Base-by-base conservation (phyloP, 2,113 vertebrate species). In the Sebastes schlegelii region DNA sequence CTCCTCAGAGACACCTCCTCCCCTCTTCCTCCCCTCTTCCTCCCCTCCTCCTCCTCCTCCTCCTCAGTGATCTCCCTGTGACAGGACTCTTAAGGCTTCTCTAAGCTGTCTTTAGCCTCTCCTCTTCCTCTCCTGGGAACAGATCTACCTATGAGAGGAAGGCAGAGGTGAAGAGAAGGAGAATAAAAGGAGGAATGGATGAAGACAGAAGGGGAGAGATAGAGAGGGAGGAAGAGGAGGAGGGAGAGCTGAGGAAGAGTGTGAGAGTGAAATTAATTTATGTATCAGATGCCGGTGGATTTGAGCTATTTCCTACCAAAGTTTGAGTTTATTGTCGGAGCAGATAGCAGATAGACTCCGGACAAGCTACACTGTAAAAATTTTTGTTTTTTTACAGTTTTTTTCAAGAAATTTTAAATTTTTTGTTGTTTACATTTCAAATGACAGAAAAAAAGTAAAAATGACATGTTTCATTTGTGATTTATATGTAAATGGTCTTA, bases 51-150 rank as follows among this genome's bases (percentile, higher is more conserved):
- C 16, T 52, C 42, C 19, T 52, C 42, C 14, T 46, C 57, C 58
- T 13, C 51, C 54, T 14, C 14, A 26, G 58, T 87, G 67, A 80
- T 87, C 79, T 75, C 57, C 23, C 55, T 63, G 67, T 83, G 69
- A 82, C 45, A 65, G 55, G 58, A 69, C 71, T 75, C 77, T 21
- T 77, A 69, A 86, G 65, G 51, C 83, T 73, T 61, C 23, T 57
- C 72, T 80, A 77, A 85, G 74, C 85, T 76, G 60, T 68, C 80
- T 87, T 84, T 75, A 87, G 82, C 67, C 80, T 67, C 74, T 85
- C 52, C 54, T 87, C 83, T 73, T 87, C 77, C 70, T 88, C 87
- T 65, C 45, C 11, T 5, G 85, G 79, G 78, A 79, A 40, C 2
- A 2, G 21, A 64, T 74, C 73, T 45, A 40, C 45, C 62, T 34